phyloP scores from a whole-genome alignment of 2,797 vertebrate species.

The Sebastiscus tertius region DNA sequence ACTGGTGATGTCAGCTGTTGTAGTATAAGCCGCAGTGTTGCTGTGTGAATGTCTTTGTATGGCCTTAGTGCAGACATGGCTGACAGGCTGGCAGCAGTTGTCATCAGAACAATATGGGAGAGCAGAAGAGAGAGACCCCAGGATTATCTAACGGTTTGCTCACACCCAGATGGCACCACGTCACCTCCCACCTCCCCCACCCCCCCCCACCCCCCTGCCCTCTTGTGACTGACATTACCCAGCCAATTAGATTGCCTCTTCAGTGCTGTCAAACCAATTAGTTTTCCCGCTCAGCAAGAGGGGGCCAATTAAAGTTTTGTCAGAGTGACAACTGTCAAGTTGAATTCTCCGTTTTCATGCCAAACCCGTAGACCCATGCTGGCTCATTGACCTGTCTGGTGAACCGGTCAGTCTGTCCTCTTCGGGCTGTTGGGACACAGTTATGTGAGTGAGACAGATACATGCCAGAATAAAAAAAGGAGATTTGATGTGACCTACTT shows the following conservation, averaged over 20 bases:
- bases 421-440: background rate
- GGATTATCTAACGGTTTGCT: slow-evolving; percentile 83
- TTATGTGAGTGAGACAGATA: background rate
- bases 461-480: background rate
- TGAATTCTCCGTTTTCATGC: slow-evolving; percentile 45
- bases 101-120: slow-evolving; percentile 42
- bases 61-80: slow-evolving; percentile 20
- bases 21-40: background rate
- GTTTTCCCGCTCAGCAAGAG: slow-evolving; percentile 53
- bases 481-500: background rate
- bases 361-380: slow-evolving; percentile 21
- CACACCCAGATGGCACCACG: slow-evolving; percentile 87
- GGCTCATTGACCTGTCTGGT: slow-evolving; percentile 12
- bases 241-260: slow-evolving; percentile 74
- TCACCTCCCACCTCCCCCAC: background rate
- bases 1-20: slow-evolving; percentile 34
- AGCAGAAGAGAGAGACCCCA: slow-evolving; percentile 48
- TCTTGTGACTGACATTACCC: slow-evolving; percentile 65
- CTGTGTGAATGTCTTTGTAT: slow-evolving; percentile 25
- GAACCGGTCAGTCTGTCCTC: slow-evolving; percentile 26
- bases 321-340: slow-evolving; percentile 59
- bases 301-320: slow-evolving; percentile 58
- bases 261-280: slow-evolving; percentile 71
- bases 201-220: slow-evolving; percentile 31
- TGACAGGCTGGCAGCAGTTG: slow-evolving; percentile 68